A percentile compares a stretch with the other conserved stretches of the same genome.
Evolutionary conservation across 2,113 vertebrate genomes (phyloP).

Genomic region (Rhinopomastus cyanomelas): DNA sequence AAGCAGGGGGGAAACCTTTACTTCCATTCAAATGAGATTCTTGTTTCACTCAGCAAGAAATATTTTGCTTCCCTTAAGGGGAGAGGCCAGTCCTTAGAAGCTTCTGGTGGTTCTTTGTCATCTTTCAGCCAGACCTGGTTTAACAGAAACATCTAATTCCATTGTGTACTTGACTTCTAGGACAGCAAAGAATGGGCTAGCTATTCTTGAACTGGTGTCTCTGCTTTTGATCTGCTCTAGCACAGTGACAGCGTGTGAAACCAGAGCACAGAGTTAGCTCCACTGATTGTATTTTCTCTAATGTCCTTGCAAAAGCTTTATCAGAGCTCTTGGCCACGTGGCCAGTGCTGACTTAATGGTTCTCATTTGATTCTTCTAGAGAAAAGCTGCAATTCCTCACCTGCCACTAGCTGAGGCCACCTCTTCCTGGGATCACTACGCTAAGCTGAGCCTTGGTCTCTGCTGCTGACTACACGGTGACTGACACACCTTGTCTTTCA

Average conservation of each 20-base stretch:
- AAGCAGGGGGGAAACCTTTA: background rate
- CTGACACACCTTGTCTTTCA: background rate
- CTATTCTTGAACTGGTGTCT: rapidly evolving
- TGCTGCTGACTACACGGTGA: background rate
- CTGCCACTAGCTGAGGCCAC: background rate
- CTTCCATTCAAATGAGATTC: background rate
- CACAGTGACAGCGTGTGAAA: background rate
- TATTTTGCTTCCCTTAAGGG: background rate
- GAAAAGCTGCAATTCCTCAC: background rate
- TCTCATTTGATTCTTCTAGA: background rate
- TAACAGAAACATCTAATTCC: background rate
- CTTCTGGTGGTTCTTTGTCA: background rate
- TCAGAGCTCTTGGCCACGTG: background rate
- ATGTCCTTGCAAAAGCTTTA: background rate
- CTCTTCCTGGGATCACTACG: background rate
- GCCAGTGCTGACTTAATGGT: background rate
- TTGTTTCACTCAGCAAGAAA: background rate
- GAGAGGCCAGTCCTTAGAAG: background rate
- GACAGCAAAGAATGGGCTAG: background rate
- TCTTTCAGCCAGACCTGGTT: background rate
- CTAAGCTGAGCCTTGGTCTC: background rate
- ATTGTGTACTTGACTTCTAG: background rate
- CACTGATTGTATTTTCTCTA: background rate
- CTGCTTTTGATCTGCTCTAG: background rate
- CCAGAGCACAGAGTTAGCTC: background rate